Percentiles rank a stretch among this genome's conserved stretches.
Conservation (phyloP, 2,888 invertebrate genomes). For the Lydus trimaculatus region DNA sequence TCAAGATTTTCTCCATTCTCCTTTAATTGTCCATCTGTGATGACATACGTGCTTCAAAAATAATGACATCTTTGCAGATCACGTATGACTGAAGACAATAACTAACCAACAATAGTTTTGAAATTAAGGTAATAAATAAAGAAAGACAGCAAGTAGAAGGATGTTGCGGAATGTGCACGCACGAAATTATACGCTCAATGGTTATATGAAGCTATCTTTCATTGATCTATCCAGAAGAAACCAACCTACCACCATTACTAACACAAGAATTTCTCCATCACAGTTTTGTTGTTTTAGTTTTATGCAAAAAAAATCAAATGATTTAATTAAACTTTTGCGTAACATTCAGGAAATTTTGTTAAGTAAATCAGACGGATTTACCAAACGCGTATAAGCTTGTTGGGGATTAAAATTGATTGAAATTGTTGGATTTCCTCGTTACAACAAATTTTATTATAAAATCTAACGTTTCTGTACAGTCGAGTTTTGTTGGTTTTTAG, state of each 20-base stretch:
- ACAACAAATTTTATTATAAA: neutral
- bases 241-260: neutral
- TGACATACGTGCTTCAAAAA: constrained; percentile 25
- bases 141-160: constrained; percentile 23
- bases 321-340: neutral
- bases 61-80: constrained; percentile 44
- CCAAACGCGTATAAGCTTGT: neutral
- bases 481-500: neutral
- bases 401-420: neutral
- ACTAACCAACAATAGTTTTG: constrained; percentile 5
- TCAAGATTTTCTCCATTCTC: neutral
- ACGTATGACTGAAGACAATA: constrained; percentile 45
- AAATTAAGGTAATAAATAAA: constrained; percentile 5
- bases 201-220: constrained; percentile 48
- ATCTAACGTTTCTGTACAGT: neutral
- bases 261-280: no score
- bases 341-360: neutral
- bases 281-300: no score
- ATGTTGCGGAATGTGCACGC: constrained; percentile 54
- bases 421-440: neutral
- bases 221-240: constrained; percentile 11
- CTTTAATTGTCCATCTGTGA: constrained; percentile 8
- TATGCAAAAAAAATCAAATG: neutral
- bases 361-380: neutral
- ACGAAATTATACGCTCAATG: constrained; percentile 52